A percentile compares a stretch with the other conserved stretches of the same genome.
Conservation (phyloP, 53 echinoderm and acorn worm genomes). For the Astropecten irregularis region DNA sequence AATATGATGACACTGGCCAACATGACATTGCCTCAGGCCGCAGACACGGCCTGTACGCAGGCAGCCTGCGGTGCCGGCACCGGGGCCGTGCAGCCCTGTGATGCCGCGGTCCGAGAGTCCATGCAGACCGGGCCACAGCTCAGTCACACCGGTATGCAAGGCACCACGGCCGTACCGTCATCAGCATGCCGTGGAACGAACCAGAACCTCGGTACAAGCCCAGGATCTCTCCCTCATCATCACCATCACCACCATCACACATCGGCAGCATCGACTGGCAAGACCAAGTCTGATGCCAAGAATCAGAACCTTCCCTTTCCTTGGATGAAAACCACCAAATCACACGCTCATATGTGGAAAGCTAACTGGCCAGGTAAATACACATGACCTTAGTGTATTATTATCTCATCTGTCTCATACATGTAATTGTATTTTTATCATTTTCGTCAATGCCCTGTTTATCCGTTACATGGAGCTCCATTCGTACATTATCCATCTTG, state of each 20-base stretch:
- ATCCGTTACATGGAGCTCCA: too few species aligned
- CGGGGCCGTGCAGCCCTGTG: constrained; percentile 18
- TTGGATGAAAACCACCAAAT: constrained; percentile 94
- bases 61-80: constrained; percentile 36
- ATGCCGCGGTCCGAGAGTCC: constrained; percentile 12
- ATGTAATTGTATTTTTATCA: too few species aligned
- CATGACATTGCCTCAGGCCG: constrained; percentile 67
- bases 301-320: constrained; percentile 77
- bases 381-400: too few species aligned
- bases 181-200: constrained; percentile 43
- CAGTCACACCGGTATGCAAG: constrained; percentile 26
- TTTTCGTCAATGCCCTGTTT: too few species aligned
- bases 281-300: constrained; percentile 44
- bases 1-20: constrained; percentile 74
- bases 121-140: constrained; percentile 48
- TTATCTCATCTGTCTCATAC: too few species aligned
- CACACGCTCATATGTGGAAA: constrained; percentile 95
- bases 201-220: constrained; percentile 51
- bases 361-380: constrained; percentile 90
- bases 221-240: too few species aligned
- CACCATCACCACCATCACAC: constrained; percentile 56
- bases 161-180: constrained; percentile 21
- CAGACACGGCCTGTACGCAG: constrained; percentile 52
- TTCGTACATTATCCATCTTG: too few species aligned
- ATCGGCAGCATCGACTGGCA: constrained; percentile 38